These are phyloP conservation scores for Atractosteus spatula DNA, from an alignment of 2,113 vertebrate species.

Conservation along the genomic window DNA sequence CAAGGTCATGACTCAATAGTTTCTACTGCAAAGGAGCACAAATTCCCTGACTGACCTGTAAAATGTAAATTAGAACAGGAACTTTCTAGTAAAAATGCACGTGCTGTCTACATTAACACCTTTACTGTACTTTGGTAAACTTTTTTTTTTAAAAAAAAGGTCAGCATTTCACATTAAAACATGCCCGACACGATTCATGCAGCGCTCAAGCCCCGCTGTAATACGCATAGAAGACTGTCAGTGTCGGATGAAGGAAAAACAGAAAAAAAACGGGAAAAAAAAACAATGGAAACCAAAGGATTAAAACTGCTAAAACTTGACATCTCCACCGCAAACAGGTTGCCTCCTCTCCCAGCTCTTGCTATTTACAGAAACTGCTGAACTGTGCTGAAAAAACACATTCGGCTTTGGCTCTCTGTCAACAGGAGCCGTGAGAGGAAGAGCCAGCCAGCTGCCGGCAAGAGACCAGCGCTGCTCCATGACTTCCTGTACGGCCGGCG, in stretches of 20 bases:
- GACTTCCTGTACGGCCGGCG: constrained; percentile 26
- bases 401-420: constrained; percentile 2
- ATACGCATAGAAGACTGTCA: no score
- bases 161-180: no score
- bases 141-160: neutral
- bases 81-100: no score
- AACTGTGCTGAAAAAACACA: constrained; percentile 13
- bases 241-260: no score
- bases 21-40: no score
- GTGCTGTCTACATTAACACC: no score
- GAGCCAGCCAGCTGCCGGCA: constrained; percentile 13
- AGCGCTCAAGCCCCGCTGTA: no score
- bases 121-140: no score
- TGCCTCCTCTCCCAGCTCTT: constrained; percentile 17
- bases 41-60: no score
- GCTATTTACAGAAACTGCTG: constrained; percentile 33
- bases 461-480: constrained; percentile 28
- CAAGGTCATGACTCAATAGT: no score
- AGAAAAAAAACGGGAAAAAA: neutral
- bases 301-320: constrained; percentile 12
- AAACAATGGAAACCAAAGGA: constrained; percentile 25
- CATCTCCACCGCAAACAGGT: constrained; percentile 22
- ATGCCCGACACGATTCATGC: no score
- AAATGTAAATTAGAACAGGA: no score
- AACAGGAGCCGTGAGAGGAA: constrained; percentile 16